These are phyloP conservation scores for Cariama cristata DNA, from an alignment of 2,113 vertebrate species.

Conservation along the genomic window DNA sequence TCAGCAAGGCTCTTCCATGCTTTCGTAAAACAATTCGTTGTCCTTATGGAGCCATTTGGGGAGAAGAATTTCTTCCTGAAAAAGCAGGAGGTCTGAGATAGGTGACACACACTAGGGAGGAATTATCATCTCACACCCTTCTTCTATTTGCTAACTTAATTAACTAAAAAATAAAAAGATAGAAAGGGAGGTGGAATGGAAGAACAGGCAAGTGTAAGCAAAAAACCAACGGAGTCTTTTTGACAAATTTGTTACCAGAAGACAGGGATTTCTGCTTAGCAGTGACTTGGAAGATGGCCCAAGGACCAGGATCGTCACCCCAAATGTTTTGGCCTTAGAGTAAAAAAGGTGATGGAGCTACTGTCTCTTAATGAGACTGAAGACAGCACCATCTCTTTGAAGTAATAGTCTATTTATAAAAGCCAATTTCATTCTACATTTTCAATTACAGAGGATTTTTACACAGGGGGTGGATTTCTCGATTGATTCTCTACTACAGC, in stretches of 20 bases:
- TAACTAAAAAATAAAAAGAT: neutral
- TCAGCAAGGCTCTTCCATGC: neutral
- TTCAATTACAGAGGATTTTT: neutral
- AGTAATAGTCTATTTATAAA: neutral
- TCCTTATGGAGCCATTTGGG: neutral
- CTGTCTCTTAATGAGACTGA: neutral
- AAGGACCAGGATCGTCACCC: neutral
- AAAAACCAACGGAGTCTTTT: neutral
- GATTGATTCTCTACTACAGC: neutral
- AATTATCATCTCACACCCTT: neutral
- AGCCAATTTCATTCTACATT: neutral
- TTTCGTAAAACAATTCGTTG: neutral
- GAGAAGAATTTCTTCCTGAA: neutral
- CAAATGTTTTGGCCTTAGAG: neutral
- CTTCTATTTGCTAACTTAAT: neutral
- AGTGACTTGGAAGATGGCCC: neutral
- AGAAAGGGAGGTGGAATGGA: neutral
- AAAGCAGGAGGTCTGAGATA: neutral
- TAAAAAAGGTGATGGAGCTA: neutral
- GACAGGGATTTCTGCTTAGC: neutral
- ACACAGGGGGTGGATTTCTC: neutral
- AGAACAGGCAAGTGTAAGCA: neutral
- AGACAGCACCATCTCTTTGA: neutral
- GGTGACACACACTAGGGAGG: neutral
- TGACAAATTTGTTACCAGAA: neutral